Conservation (phyloP, 2,888 invertebrate species). For the Parapristionchus giblindavisi region DNA sequence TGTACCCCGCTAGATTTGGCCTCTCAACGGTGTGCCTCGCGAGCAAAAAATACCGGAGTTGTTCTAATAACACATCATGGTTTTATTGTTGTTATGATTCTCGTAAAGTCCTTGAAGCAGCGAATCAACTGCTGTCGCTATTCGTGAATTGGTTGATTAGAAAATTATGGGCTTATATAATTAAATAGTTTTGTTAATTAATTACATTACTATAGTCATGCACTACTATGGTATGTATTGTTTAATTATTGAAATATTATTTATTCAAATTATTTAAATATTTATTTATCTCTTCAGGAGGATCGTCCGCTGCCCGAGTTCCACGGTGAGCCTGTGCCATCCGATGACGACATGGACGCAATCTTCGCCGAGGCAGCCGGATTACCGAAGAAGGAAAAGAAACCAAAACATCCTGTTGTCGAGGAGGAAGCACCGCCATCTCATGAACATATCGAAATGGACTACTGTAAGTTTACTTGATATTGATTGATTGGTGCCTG, state of each 20-base stretch:
- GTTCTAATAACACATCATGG: no score
- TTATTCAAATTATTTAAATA: background rate
- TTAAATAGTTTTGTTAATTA: no score
- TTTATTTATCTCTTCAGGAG: background rate
- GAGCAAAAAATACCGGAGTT: no score
- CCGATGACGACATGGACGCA: slow-evolving; percentile 62
- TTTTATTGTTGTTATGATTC: no score
- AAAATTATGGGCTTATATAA: no score
- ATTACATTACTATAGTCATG: no score
- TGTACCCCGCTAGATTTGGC: no score
- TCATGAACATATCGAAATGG: slow-evolving; percentile 62
- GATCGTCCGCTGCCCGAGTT: slow-evolving; percentile 53
- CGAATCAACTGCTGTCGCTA: background rate
- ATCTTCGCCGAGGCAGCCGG: slow-evolving; percentile 42
- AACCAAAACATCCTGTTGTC: slow-evolving; percentile 52
- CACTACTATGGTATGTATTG: no score
- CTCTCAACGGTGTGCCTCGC: no score
- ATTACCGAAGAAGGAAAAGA: slow-evolving; percentile 44
- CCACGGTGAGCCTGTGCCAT: slow-evolving; percentile 68
- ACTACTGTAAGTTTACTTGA: slow-evolving; percentile 61
- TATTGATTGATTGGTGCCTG: background rate
- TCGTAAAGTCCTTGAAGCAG: no score
- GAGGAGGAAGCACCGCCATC: slow-evolving; percentile 66
- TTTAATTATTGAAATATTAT: no score
- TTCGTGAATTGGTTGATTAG: background rate